Evolutionary conservation across 2,113 vertebrate species (phyloP).

Genomic region (Hylia prasina): DNA sequence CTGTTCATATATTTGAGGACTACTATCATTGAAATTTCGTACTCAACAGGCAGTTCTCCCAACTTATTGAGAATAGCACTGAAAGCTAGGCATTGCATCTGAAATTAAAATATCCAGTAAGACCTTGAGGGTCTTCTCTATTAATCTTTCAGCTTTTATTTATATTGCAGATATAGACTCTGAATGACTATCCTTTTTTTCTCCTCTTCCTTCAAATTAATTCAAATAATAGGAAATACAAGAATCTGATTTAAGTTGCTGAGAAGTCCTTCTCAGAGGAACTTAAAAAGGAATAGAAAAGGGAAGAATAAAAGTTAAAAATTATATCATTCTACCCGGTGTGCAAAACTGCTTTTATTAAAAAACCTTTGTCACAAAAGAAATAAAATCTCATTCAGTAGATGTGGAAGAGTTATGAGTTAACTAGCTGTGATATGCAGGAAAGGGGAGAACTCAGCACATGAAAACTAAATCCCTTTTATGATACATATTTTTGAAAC

Average conservation of each 20-base stretch:
- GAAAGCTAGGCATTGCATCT: not conserved
- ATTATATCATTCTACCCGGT: not conserved
- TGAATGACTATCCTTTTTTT: not conserved
- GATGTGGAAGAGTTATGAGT: not conserved
- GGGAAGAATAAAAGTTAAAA: not conserved
- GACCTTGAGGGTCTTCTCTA: not conserved
- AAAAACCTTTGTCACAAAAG: not conserved
- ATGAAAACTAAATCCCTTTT: not conserved
- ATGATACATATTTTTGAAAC: not conserved
- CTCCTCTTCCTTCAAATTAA: not conserved
- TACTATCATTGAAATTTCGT: not conserved
- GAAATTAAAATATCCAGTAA: not conserved
- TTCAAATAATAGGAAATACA: not conserved
- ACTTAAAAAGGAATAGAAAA: not conserved
- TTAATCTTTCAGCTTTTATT: not conserved
- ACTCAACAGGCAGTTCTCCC: not conserved
- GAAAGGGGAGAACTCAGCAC: not conserved
- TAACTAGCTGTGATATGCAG: not conserved
- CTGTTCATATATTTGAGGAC: not conserved
- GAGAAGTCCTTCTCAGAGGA: not conserved
- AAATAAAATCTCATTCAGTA: not conserved
- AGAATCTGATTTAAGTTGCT: not conserved
- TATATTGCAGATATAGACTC: not conserved
- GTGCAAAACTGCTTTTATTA: not conserved
- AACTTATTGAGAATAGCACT: not conserved